A percentile compares a stretch with the other conserved stretches of the same genome.
Evolutionary conservation across 1,140 invertebrate genomes (phyloP).

Genomic region (Saxidomus purpurata): DNA sequence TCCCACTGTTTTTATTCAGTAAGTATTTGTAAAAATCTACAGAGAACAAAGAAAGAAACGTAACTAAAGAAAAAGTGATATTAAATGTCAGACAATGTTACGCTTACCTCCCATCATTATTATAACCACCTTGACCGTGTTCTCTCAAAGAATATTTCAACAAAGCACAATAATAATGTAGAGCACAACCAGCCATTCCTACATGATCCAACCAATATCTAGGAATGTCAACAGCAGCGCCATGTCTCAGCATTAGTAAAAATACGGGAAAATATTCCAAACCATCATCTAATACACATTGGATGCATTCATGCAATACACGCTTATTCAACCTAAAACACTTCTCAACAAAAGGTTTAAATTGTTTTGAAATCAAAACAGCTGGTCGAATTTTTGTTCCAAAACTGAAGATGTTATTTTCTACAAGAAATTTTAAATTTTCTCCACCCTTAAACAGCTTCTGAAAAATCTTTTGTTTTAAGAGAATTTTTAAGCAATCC

Average conservation of each 20-base stretch:
- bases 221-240: neutral
- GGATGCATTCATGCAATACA: neutral
- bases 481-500: neutral
- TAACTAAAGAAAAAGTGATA: no score
- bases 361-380: neutral
- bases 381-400: neutral
- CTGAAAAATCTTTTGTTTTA: neutral
- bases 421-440: neutral
- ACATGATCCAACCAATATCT: constrained; percentile 19
- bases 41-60: no score
- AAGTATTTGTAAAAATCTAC: no score
- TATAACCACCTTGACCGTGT: no score
- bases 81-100: no score
- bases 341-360: neutral
- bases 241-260: neutral
- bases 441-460: neutral
- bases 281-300: neutral
- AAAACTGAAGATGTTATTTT: constrained; percentile 12
- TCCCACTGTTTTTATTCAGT: no score
- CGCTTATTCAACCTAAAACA: neutral
- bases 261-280: neutral
- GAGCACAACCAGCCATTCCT: neutral
- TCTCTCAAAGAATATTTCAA: neutral
- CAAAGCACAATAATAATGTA: neutral
- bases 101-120: no score